A percentile compares a stretch with the other conserved stretches of the same genome.
These are phyloP conservation scores for Apocheima hispidaria DNA, from an alignment of 2,888 invertebrate species.

Conservation along the genomic window DNA sequence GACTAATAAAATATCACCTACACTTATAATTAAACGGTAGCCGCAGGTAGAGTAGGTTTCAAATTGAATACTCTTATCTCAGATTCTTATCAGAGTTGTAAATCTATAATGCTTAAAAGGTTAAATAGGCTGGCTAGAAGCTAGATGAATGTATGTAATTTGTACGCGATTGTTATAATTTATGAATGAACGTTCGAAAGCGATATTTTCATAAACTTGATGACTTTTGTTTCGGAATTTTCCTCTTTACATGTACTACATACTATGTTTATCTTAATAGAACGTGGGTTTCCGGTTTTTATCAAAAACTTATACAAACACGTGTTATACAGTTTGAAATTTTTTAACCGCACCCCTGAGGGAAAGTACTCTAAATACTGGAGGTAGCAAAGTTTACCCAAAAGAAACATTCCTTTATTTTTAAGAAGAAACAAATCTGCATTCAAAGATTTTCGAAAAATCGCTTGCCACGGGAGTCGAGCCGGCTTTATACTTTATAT, in stretches of 20 bases:
- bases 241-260: background rate
- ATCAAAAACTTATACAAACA: constrained; percentile 34
- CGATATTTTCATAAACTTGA: constrained; percentile 12
- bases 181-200: constrained; percentile 2
- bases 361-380: too few relatives aligned
- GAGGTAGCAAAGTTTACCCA: too few relatives aligned
- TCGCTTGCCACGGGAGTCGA: too few relatives aligned
- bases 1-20: constrained; percentile 18
- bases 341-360: too few relatives aligned
- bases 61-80: constrained; percentile 28
- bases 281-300: constrained; percentile 46
- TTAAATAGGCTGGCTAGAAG: background rate
- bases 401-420: too few relatives aligned
- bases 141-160: too few relatives aligned
- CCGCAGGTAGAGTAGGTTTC: constrained; percentile 28
- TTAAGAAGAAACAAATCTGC: too few relatives aligned
- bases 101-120: constrained; percentile 6
- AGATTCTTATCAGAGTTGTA: constrained; percentile 9
- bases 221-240: background rate
- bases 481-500: too few relatives aligned
- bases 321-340: too few relatives aligned
- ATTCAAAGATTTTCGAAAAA: too few relatives aligned
- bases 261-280: constrained; percentile 29
- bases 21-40: constrained; percentile 19
- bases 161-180: background rate